Percentiles rank a stretch among this genome's conserved stretches.
These are phyloP conservation scores for Blastomussa wellsi DNA, from an alignment of 92 coral and sea anemone genomes.

Conservation along the genomic window DNA sequence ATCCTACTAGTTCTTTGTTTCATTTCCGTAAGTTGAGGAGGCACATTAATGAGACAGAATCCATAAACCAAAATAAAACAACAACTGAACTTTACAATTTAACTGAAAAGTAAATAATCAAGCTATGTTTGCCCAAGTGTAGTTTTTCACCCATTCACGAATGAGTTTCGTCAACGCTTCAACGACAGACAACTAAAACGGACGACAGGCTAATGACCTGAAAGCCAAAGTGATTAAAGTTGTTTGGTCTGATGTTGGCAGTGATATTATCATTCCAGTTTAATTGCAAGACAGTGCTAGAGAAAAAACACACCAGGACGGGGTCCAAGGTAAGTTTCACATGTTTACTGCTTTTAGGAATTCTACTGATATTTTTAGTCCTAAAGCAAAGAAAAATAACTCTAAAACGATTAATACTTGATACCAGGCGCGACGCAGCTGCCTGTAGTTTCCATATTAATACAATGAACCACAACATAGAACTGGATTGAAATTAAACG, in stretches of 20 bases:
- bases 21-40: constrained; percentile 8
- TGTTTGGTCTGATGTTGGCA: background rate
- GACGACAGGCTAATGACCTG: background rate
- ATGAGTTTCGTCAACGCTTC: background rate
- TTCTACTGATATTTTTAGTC: background rate
- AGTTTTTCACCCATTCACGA: constrained; percentile 4
- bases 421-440: background rate
- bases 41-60: background rate
- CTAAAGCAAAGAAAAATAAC: background rate
- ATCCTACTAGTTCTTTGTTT: background rate
- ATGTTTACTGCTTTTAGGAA: background rate
- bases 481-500: background rate
- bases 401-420: background rate
- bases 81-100: background rate
- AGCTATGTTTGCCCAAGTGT: background rate
- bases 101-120: constrained; percentile 2
- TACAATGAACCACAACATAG: background rate
- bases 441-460: background rate
- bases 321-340: background rate
- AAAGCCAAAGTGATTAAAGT: background rate
- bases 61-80: background rate
- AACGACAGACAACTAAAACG: constrained; percentile 5
- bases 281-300: background rate
- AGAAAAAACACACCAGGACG: background rate
- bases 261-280: background rate